Base-by-base conservation (phyloP, 92 coral and sea anemone species). In the Ricordea florida region DNA sequence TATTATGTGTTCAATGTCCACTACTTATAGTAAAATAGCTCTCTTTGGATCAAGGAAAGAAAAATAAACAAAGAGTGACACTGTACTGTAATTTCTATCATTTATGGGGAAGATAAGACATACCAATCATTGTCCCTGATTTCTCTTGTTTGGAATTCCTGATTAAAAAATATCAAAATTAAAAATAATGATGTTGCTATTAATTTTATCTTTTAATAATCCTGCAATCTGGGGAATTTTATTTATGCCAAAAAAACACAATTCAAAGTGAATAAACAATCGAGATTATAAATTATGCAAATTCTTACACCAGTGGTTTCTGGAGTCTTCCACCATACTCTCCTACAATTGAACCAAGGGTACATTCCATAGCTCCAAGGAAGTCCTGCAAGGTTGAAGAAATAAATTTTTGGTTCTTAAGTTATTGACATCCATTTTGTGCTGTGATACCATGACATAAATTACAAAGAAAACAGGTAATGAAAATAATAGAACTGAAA, bases 241-340 rank as follows among this genome's bases (percentile, higher is more conserved):
- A n/a, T n/a, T n/a, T n/a, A n/a, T n/a, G n/a, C n/a, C n/a, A n/a
- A n/a, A n/a, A n/a, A n/a, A 32, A 69, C 36, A 18, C 15, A 29
- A 69, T 0, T 3, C 29, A 18, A 15, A 22, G 23, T 34, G n/a
- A n/a, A n/a, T n/a, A n/a, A n/a, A n/a, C n/a, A n/a, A n/a, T n/a
- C n/a, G n/a, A n/a, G n/a, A n/a, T n/a, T n/a, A n/a, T n/a, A n/a
- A n/a, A n/a, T n/a, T n/a, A n/a, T n/a, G n/a, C 40, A 16, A 33
- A 9, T 25, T 77, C 97, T 94, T 32, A 94, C 98, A 71, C 65
- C 20, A 94, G 74, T 23, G 72, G 63, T 83, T 89, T 86, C 38
- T 92, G 89, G 48, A 81, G 82, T 26, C 80, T 66, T 18, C 98
- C 98, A 55, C 94, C 85, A 78, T 85, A 87, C 58, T 94, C 98